phyloP scores from a whole-genome alignment of 1,140 invertebrate species.

The Andricus grossulariae region DNA sequence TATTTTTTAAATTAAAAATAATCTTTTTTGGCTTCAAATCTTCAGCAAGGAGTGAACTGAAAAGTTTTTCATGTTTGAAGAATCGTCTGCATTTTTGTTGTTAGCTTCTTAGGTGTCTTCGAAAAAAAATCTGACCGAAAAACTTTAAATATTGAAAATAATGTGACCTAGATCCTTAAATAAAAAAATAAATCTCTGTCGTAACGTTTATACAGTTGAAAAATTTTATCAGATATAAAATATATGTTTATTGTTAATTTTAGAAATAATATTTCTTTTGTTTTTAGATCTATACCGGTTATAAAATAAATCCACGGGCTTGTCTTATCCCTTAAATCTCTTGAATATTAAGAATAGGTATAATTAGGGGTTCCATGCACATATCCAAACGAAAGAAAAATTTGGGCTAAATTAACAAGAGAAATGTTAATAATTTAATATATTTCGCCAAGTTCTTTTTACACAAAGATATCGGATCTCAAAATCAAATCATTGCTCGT shows the following conservation, averaged over 20 bases:
- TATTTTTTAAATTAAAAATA: neutral
- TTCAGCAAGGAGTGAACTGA: neutral
- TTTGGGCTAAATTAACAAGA: conserved; percentile 23
- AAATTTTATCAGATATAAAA: conserved; percentile 49
- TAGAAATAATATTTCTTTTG: conserved; percentile 34
- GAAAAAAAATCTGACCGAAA: neutral
- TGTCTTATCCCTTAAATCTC: no score
- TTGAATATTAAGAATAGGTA: no score
- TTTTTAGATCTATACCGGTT: conserved; percentile 21
- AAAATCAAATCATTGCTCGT: conserved; percentile 46
- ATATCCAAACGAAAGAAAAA: neutral
- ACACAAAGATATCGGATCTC: conserved; percentile 47
- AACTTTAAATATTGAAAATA: neutral
- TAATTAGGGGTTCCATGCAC: neutral
- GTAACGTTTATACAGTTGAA: conserved; percentile 4
- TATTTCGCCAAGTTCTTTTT: conserved; percentile 48
- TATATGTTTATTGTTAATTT: conserved; percentile 49
- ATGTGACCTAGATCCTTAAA: neutral
- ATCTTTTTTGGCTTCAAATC: neutral
- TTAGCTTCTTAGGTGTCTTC: neutral
- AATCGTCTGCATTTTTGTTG: neutral
- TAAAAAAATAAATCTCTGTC: neutral
- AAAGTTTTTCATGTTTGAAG: neutral
- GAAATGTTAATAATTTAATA: conserved; percentile 48
- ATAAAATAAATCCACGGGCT: neutral